phyloP scores from a whole-genome alignment of 2,113 vertebrate genomes.

The Trichechus manatus region DNA sequence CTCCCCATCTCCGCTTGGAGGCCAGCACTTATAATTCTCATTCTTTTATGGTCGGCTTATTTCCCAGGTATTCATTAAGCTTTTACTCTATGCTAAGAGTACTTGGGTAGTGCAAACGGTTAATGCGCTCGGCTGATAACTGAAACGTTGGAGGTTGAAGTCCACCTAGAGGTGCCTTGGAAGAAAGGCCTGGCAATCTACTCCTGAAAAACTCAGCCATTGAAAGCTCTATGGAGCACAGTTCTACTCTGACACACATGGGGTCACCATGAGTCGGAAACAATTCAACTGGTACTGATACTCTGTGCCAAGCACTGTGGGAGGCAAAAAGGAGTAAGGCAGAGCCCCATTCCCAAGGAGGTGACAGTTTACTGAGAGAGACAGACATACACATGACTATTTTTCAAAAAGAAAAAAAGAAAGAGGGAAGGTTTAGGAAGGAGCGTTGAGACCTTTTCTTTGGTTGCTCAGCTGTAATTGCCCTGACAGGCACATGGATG shows the following conservation, averaged over 20 bases:
- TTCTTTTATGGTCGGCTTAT: not conserved
- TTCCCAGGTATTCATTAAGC: not conserved
- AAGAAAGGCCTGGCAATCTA: not conserved
- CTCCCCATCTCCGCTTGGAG: not conserved
- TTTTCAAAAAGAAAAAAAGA: not conserved
- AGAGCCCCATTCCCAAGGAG: not conserved
- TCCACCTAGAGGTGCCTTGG: not conserved
- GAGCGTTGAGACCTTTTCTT: not conserved
- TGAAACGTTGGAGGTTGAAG: not conserved
- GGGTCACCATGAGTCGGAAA: not conserved
- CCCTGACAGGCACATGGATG: accelerated
- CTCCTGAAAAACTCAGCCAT: not conserved
- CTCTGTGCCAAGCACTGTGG: not conserved
- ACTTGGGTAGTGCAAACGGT: not conserved
- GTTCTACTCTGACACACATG: not conserved
- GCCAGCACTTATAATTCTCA: not conserved
- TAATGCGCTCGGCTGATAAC: not conserved
- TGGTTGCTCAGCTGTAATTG: not conserved
- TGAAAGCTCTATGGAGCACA: not conserved
- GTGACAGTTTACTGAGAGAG: not conserved
- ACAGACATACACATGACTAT: not conserved
- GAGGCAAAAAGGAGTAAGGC: not conserved
- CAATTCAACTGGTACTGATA: not conserved
- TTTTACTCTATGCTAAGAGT: not conserved
- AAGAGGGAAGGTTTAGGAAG: not conserved